Evolutionary conservation across 2,888 invertebrate genomes (phyloP).

Genomic region (Cyclophora albipunctata): DNA sequence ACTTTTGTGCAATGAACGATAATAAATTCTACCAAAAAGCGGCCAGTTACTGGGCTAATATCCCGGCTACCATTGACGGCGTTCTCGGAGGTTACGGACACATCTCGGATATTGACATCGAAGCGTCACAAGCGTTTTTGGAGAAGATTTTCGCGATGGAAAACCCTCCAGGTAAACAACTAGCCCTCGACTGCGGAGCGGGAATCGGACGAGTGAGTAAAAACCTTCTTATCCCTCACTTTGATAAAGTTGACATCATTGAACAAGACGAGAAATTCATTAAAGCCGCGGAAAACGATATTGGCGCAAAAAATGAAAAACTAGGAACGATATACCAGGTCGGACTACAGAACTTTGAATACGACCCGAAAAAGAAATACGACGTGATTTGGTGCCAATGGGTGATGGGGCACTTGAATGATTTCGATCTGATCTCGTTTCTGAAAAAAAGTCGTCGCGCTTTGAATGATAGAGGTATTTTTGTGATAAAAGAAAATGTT

Average conservation of each 20-base stretch:
- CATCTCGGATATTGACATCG: constrained; percentile 90
- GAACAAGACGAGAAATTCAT: constrained; percentile 92
- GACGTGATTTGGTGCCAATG: constrained; percentile 98
- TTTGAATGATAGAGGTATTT: constrained; percentile 40
- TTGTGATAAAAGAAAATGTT: constrained; percentile 81
- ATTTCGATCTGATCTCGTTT: constrained; percentile 86
- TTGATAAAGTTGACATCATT: constrained; percentile 90
- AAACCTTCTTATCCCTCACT: constrained; percentile 84
- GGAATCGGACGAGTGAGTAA: constrained; percentile 97
- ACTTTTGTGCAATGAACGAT: too few relatives aligned
- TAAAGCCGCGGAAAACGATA: constrained; percentile 77
- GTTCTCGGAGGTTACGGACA: constrained; percentile 95
- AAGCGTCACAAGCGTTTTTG: constrained; percentile 88
- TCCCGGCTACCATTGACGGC: constrained; percentile 92
- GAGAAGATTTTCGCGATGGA: constrained; percentile 60
- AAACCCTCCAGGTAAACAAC: constrained; percentile 69
- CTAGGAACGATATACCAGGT: constrained; percentile 80
- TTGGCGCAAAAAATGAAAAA: constrained; percentile 60
- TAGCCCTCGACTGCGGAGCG: constrained; percentile 95
- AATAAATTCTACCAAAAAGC: constrained; percentile 80
- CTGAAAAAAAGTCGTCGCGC: constrained; percentile 77
- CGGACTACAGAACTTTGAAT: constrained; percentile 90
- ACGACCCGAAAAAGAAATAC: constrained; percentile 85
- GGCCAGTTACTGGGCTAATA: constrained; percentile 88
- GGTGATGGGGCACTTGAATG: constrained; percentile 92